Conservation (phyloP, 30 jellyfish, hydroid and myxozoan genomes). For the Pelagia noctiluca region DNA sequence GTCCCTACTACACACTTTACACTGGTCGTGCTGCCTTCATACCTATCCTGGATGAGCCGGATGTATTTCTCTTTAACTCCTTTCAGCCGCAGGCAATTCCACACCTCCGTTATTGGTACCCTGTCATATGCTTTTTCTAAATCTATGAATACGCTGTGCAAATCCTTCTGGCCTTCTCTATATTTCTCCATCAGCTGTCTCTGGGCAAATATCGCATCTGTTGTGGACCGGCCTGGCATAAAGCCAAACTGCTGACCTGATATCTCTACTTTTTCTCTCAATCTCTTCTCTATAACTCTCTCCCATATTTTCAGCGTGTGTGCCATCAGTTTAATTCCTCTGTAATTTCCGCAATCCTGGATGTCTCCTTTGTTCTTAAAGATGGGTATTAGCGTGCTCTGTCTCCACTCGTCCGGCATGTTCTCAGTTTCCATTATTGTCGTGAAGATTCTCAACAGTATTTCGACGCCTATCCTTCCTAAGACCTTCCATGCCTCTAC, state of each 20-base stretch:
- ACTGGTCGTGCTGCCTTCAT: background rate
- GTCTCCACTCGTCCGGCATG: slow-evolving; percentile 13
- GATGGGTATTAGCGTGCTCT: background rate
- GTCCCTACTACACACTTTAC: background rate
- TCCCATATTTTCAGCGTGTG: background rate
- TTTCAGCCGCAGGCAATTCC: background rate
- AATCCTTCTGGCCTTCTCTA: background rate
- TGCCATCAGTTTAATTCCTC: slow-evolving; percentile 4
- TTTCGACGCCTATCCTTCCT: background rate
- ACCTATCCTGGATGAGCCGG: background rate
- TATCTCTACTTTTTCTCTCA: background rate
- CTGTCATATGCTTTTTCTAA: background rate
- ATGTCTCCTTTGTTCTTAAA: slow-evolving; percentile 9
- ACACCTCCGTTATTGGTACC: background rate
- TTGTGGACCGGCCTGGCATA: background rate
- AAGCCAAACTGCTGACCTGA: background rate
- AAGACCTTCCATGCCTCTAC: slow-evolving; percentile 1
- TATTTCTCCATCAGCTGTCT: background rate
- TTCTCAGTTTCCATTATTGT: background rate
- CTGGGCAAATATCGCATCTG: background rate
- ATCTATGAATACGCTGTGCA: background rate
- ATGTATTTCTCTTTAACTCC: background rate
- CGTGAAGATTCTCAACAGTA: background rate
- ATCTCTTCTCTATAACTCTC: background rate
- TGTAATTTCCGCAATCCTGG: background rate